Evolutionary conservation across 1,140 invertebrate genomes (phyloP), one percentile per base, ranked within the genome.

Genomic region (Calosoma granatense): DNA sequence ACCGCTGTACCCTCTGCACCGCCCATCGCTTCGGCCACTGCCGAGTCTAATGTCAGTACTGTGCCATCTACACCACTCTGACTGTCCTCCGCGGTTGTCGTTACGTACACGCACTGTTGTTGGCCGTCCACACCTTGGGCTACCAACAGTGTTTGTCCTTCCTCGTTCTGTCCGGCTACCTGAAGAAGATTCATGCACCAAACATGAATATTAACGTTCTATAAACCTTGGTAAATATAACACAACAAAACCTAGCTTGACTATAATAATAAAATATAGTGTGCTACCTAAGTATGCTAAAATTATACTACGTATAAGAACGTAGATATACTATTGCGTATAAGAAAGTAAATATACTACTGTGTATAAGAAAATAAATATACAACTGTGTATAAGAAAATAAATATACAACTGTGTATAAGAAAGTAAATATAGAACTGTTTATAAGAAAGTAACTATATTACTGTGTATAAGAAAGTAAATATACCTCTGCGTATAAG

Each of bases 141-240:
- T 1, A 86, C 81, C 6, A 86, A 64, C 19, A 88, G 70, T 0
- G 85, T 87, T 63, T 88, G 85, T 0, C 86, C 86, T 21, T 82
- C 81, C 57, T 87, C 85, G 59, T 85, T 87, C 63, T 88, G 83
- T 4, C 87, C 86, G 0, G 87, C 81, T 19, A 90, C 41, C 41
- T 47, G 26, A 36, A 36, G n/a, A 36, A 36, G 26, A n/a, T n/a
- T n/a, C n/a, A n/a, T n/a, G n/a, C n/a, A n/a, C n/a, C 26, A 36
- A 36, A 9, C 26, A 36, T 36, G 26, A 9, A 9, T 6, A 36
- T 36, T 36, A 36, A 36, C 26, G 26, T 36, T 9, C 6, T 36
- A 36, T 9, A 9, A 36, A 36, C 6, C n/a, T 36, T 36, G n/a
- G 26, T 9, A 36, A 6, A 9, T 36, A 9, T 36, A n/a, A n/a